These are phyloP conservation scores for Phoebastria nigripes DNA, from an alignment of 2,797 vertebrate genomes.

Conservation along the genomic window DNA sequence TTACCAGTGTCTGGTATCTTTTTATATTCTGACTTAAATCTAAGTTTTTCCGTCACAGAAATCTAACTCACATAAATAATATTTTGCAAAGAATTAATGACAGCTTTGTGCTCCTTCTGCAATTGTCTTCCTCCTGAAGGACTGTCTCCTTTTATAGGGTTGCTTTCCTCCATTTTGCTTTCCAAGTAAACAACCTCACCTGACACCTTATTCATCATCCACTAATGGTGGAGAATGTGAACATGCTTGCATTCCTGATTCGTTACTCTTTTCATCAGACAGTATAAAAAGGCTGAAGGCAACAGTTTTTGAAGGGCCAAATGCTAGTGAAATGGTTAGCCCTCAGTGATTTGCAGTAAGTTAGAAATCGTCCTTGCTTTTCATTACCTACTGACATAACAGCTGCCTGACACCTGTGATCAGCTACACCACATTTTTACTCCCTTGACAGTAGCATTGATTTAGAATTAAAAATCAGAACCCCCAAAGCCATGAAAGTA, in stretches of 20 bases:
- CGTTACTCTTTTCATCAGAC: not conserved
- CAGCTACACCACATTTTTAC: not conserved
- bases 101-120: not conserved
- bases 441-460: not conserved
- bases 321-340: not conserved
- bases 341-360: not conserved
- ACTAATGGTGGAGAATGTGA: not conserved
- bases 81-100: not conserved
- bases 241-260: not conserved
- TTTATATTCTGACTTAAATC: not conserved
- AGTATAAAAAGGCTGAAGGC: not conserved
- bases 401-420: not conserved
- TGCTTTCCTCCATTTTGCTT: slow-evolving; percentile 2
- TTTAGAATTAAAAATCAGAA: not conserved
- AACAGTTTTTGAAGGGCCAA: not conserved
- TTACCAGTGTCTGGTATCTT: not conserved
- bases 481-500: not conserved
- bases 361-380: not conserved
- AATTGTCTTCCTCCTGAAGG: not conserved
- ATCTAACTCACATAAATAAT: not conserved
- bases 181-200: not conserved
- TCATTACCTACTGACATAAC: not conserved
- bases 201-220: slow-evolving; percentile 21
- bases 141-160: not conserved
- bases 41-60: not conserved